phyloP scores from a whole-genome alignment of 2,888 invertebrate species.

The Andrena flavipes region DNA sequence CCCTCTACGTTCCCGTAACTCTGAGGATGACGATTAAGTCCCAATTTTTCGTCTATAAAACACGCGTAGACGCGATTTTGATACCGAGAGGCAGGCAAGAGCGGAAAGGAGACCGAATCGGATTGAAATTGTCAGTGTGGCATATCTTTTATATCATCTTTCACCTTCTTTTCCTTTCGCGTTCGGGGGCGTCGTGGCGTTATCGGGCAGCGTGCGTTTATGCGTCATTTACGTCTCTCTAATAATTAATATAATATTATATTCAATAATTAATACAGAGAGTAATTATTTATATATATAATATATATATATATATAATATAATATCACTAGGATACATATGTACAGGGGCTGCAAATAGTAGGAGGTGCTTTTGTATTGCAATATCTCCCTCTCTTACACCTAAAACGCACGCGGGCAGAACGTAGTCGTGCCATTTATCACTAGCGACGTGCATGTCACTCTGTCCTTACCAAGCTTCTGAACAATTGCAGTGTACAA shows the following conservation, averaged over 20 bases:
- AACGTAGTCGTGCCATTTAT: conserved; percentile 48
- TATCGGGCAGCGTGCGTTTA: conserved; percentile 75
- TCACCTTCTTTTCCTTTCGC: background rate
- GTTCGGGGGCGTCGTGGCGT: conserved; percentile 59
- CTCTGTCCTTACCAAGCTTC: conserved; percentile 18
- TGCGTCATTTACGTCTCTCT: conserved; percentile 76
- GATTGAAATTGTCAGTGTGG: background rate
- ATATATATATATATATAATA: conserved; percentile 78
- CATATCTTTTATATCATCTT: background rate
- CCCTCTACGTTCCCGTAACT: background rate
- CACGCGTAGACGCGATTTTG: conserved; percentile 3
- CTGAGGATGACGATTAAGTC: conserved; percentile 16
- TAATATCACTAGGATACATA: conserved; percentile 84
- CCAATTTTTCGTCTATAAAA: conserved; percentile 13
- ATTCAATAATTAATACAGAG: conserved; percentile 84
- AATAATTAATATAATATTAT: conserved; percentile 83
- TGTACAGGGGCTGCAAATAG: conserved; percentile 82
- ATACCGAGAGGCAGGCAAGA: background rate
- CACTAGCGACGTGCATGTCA: conserved; percentile 24
- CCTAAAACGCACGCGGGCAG: conserved; percentile 60
- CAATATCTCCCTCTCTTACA: conserved; percentile 77
- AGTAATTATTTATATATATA: conserved; percentile 81
- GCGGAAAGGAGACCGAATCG: conserved; percentile 15
- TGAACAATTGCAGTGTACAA: background rate
- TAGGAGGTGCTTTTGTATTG: conserved; percentile 81